Base-by-base conservation (phyloP, 1,140 invertebrate species). In the Drosophila neocordata region DNA sequence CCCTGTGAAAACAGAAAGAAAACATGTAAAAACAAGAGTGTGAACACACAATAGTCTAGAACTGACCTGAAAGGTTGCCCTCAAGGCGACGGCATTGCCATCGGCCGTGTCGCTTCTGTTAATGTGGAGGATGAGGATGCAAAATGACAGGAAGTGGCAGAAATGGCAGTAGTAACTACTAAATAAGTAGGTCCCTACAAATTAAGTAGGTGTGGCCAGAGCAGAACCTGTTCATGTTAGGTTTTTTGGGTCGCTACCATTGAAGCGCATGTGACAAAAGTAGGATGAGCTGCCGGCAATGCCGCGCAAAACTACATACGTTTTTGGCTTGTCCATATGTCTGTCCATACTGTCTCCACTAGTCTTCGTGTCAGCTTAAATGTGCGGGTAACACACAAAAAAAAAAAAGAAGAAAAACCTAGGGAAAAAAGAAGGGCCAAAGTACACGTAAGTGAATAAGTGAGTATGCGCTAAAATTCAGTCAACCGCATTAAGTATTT, bases 401-500 rank as follows among this genome's bases (percentile, higher is more conserved):
- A 15, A 2, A 44, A 44, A 15, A 44, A 44, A 41, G 13, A 18
- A 44, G 0, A 8, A 20, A 18, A 51, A 20, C n/a, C 22, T 1
- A 24, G 52, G 24, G 12, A 38, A 48, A 24, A 56, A 15, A 38
- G 12, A 27, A 62, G 72, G 77, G 73, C 67, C 69, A 69, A 63
- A 48, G 41, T 48, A 48, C 41, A 48, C 15, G 44, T 67, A 77
- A 87, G 82, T 84, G 82, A 87, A 81, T 77, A 84, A 83, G 41
- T 20, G 41, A 48, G 80, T 84, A 85, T 85, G 78, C 83, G 82
- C 83, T 71, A 89, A 87, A 75, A 88, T 77, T 83, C 83, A 87
- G 79, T 89, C 83, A 89, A 89, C 79, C 83, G 69, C 84, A 83
- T 79, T 83, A 87, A 87, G 83, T 87, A 87, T 88, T 87, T 87